Evolutionary conservation across 1,140 invertebrate species (phyloP), one percentile per base, ranked within the genome.

Genomic region (Zaprionus capensis): DNA sequence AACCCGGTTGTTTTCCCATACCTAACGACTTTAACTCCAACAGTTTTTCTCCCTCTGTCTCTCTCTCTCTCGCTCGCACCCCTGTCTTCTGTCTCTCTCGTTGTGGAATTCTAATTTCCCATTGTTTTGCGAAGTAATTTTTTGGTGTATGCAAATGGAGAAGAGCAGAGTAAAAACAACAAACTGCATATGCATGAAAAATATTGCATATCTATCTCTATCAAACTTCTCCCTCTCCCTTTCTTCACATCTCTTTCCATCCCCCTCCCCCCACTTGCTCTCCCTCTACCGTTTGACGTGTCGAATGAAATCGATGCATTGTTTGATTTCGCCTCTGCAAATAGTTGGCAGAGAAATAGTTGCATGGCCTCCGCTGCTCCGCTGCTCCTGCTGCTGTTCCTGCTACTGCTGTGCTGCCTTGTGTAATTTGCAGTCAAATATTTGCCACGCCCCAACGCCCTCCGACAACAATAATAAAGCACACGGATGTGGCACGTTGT

Each of bases 371-470:
- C 31, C 31, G 31, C 31, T 31, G 7, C 28, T 31, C 28, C 6
- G 28, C 28, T 31, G 31, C 9, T 31, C 2, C 31, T 34, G 31
- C 31, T 31, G 7, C 31, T 31, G 31, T 28, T 28, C 26, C 53
- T 11, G 17, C 68, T 71, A 41, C 53, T 11, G 17, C 68, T 71
- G 51, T 59, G 46, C 24, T 61, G 46, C 46, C 17, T 46, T 46
- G 41, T 72, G 57, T 76, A 76, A 76, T 76, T 72, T 76, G 63
- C 69, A 62, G 56, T 56, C 70, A 76, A 76, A 76, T 76, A 76
- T 72, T 76, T 76, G 56, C 34, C 26, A 49, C 38, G 12, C 46
- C 14, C 24, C 14, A 57, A 34, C 14, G 5, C 38, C 12, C 51
- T 11, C 5, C n/a, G n/a, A 11, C 28, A 44, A 62, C 57, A 69